phyloP scores from a whole-genome alignment of 1,140 invertebrate species.

The Bombus superbus region DNA sequence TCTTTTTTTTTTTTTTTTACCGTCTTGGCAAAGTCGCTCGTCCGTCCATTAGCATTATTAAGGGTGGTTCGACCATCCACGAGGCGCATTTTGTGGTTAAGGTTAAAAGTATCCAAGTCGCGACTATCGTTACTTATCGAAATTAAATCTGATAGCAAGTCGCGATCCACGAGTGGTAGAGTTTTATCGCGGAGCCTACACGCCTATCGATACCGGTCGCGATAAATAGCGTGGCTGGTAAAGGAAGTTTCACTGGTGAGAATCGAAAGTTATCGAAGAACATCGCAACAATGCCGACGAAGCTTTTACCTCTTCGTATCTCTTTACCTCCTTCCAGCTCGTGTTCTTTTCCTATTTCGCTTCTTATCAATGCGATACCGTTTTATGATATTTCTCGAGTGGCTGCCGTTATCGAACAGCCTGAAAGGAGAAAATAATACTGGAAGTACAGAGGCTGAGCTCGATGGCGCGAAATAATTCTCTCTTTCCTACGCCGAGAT shows the following conservation, averaged over 20 bases:
- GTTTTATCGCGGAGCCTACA: neutral
- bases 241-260: neutral
- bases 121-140: neutral
- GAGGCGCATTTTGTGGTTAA: too few species aligned
- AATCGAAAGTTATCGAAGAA: conserved; percentile 12
- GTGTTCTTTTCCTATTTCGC: neutral
- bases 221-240: neutral
- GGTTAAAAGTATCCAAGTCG: neutral
- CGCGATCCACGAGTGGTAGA: neutral
- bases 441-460: neutral
- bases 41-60: conserved; percentile 30
- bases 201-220: neutral
- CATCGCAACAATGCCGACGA: neutral
- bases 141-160: conserved; percentile 10
- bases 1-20: neutral
- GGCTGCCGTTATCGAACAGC: neutral
- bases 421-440: neutral
- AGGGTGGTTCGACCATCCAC: neutral
- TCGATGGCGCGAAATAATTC: neutral
- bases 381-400: conserved; percentile 28
- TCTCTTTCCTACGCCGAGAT: neutral
- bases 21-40: conserved; percentile 1
- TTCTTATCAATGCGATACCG: conserved; percentile 16
- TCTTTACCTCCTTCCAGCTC: neutral
- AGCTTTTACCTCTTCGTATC: neutral